phyloP scores from a whole-genome alignment of 1,140 invertebrate species.

The Apis mellifera region DNA sequence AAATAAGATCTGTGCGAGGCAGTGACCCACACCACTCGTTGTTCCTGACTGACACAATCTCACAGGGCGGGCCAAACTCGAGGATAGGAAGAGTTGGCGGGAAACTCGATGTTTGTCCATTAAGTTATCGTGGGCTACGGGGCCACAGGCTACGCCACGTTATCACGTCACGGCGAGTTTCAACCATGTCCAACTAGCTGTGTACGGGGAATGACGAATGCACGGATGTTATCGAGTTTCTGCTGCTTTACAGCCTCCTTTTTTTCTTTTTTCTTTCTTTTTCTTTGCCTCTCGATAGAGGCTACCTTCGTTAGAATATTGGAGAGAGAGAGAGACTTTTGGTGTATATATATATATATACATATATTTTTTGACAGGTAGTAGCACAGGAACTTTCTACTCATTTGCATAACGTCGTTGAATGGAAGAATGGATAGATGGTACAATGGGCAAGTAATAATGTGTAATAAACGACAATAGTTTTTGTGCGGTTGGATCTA shows the following conservation, averaged over 20 bases:
- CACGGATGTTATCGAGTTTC: neutral
- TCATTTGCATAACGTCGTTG: no score
- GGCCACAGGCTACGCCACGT: neutral
- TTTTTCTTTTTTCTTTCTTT: neutral
- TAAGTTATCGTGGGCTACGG: constrained; percentile 27
- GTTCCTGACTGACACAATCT: constrained; percentile 32
- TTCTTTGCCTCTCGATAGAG: neutral
- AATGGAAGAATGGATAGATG: no score
- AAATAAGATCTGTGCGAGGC: constrained; percentile 26
- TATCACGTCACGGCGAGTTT: constrained; percentile 19
- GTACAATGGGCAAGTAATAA: no score
- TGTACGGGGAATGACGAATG: constrained; percentile 10
- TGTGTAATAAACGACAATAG: no score
- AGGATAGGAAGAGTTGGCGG: neutral
- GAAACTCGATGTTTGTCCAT: constrained; percentile 12
- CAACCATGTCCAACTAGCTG: neutral
- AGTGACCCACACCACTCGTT: neutral
- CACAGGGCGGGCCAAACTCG: neutral
- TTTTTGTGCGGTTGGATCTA: no score
- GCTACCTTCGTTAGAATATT: neutral
- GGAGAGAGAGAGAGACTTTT: no score
- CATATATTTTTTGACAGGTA: no score
- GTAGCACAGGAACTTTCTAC: no score
- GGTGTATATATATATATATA: no score
- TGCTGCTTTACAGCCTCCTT: neutral